Percentiles rank a stretch among this genome's conserved stretches.
Evolutionary conservation across 2,888 invertebrate species (phyloP).

Genomic region (Pachymerium ferrugineum): DNA sequence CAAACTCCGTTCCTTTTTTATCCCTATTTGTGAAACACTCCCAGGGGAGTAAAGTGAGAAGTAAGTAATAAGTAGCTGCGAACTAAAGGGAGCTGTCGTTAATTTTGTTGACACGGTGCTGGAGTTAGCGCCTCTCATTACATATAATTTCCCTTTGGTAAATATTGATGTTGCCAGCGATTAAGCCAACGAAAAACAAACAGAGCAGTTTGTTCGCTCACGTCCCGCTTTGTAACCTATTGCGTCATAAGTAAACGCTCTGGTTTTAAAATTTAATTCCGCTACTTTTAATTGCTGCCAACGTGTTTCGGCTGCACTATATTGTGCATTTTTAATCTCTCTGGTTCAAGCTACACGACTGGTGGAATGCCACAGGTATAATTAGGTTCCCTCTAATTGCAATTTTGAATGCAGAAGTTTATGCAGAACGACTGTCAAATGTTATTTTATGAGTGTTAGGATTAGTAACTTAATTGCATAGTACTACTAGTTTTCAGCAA

Average conservation of each 20-base stretch:
- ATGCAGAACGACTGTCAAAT: too few species aligned
- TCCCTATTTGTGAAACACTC: background rate
- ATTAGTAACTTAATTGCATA: too few species aligned
- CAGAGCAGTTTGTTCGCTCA: background rate
- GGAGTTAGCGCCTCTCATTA: slow-evolving; percentile 8
- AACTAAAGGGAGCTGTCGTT: slow-evolving; percentile 13
- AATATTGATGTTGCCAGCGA: slow-evolving; percentile 8
- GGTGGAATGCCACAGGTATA: too few species aligned
- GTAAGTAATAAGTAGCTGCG: slow-evolving; percentile 9
- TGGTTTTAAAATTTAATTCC: background rate
- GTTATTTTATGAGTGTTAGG: too few species aligned
- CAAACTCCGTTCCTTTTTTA: background rate
- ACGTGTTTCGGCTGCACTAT: too few species aligned
- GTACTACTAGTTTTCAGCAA: too few species aligned
- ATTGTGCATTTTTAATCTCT: too few species aligned
- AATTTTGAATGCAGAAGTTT: too few species aligned
- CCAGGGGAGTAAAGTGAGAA: slow-evolving; percentile 4
- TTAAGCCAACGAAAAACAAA: slow-evolving; percentile 9
- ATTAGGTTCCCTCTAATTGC: too few species aligned
- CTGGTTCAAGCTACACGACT: too few species aligned
- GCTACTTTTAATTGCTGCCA: too few species aligned
- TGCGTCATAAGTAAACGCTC: background rate
- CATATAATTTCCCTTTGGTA: slow-evolving; percentile 13
- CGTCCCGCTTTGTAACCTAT: background rate
- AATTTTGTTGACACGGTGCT: slow-evolving; percentile 13